Evolutionary conservation across 53 echinoderm and acorn worm species (phyloP), one percentile per base, ranked within the genome.

Genomic region (Echinarachnius parma): DNA sequence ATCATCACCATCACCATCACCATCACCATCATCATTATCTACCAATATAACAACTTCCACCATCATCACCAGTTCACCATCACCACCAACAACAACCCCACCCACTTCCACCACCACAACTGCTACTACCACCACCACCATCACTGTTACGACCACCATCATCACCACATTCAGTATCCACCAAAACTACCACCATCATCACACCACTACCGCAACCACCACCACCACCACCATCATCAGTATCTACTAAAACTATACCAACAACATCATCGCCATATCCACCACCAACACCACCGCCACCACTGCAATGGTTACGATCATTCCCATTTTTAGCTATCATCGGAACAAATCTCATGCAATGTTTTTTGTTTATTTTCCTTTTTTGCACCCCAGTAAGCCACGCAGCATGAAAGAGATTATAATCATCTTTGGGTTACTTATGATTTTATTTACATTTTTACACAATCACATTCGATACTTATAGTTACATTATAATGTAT

Each of bases 51-150:
- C 2, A 3, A 28, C 32, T 3, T 2, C 4, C 61, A 32, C 21
- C 61, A 60, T 22, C 61, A 60, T n/a, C 11, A n/a, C 24, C n/a
- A n/a, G n/a, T n/a, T n/a, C n/a, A n/a, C n/a, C 62, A 61, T 20
- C 19, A 33, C 24, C 34, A 61, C 18, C 36, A 0, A 3, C 36
- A 2, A 4, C 10, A 1, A 3, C 5, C 4, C 3, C 62, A n/a
- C 3, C 22, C 1, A 35, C 10, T 21, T 16, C 24, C 62, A 61
- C 24, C 62, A 35, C 37, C 2, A 11, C 26, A 39, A 22, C 21
- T 26, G 4, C 44, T 2, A 24, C 25, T 45, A 45, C 11, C 25
- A 3, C 18, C 62, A 62, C 22, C 62, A 39, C 7, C 22, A 21
- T 18, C 39, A 37, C 24, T 42, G 37, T 62, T 26, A 62, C 20